Evolutionary conservation across 2,888 invertebrate species (phyloP), one percentile per base, ranked within the genome.

Genomic region (Liposcelis brunnea): DNA sequence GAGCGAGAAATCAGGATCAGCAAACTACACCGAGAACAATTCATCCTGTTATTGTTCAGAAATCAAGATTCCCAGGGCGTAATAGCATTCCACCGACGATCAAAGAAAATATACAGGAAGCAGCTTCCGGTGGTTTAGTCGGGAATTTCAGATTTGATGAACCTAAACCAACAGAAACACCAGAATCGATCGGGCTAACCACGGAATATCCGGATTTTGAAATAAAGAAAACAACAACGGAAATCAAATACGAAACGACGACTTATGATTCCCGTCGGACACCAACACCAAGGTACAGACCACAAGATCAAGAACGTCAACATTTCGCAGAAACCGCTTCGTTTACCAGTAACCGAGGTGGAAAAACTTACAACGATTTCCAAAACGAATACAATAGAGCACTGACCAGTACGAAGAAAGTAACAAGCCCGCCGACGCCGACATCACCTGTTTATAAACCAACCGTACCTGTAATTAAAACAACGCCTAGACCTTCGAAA

Each of bases 321-420:
- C 70, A 77, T 1, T 71, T 77, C 0, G 81, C 84, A 7, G 85
- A 85, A 61, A 76, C 79, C 6, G 79, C 80, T 0, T 81, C 84
- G 0, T 84, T 85, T 56, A 74, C 73, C 2, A 71, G 73, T 33
- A 69, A 62, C 50, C 60, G 61, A 14, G 58, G 58, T 12, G 60
- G 58, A 36, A 38, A n/a, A 18, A 40, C 19, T 0, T 62, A 61
- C 18, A 42, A 61, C n/a, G 60, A 62, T 1, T 62, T 62, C 26
- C 61, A 61, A 0, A 61, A 56, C 36, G 61, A 58, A 44, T 61
- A 61, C 45, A 56, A 54, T 3, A 57, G 56, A 38, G 50, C 57
- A n/a, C n/a, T n/a, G n/a, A n/a, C n/a, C n/a, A n/a, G n/a, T 31
- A 54, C 54, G 1, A 49, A 52, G 33, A 53, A 46, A 36, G 48